Conservation (phyloP, 2,888 invertebrate species). For the Troides helena region DNA sequence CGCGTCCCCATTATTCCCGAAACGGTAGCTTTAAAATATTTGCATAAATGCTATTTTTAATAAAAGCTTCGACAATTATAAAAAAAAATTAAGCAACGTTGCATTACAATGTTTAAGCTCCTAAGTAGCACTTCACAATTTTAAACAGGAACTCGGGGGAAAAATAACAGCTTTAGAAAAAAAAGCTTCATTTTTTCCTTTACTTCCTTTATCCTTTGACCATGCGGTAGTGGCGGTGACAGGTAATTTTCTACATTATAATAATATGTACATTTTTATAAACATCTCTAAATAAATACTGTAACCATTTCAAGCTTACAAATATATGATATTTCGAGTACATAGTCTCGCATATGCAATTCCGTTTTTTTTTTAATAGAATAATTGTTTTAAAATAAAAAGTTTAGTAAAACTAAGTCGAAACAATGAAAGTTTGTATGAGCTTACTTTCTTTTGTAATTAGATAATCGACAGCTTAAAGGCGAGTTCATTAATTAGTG, state of each 20-base stretch:
- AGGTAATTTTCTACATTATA: constrained; percentile 68
- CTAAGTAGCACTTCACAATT: constrained; percentile 26
- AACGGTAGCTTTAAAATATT: background rate
- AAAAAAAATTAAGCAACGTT: constrained; percentile 1
- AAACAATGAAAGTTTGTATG: no score
- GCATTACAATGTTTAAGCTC: constrained; percentile 24
- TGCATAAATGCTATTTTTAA: background rate
- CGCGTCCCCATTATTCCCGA: background rate
- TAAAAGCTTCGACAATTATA: background rate
- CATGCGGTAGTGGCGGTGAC: constrained; percentile 60
- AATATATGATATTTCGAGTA: background rate
- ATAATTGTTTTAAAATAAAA: no score
- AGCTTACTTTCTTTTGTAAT: no score
- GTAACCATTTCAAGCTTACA: constrained; percentile 10
- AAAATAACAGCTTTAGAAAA: constrained; percentile 23
- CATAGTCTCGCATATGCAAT: no score
- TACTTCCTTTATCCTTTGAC: constrained; percentile 60
- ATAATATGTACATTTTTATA: constrained; percentile 44
- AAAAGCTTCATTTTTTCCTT: constrained; percentile 37
- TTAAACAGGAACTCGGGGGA: constrained; percentile 21
- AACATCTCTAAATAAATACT: constrained; percentile 29
- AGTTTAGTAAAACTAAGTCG: no score
- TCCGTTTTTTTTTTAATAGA: no score
- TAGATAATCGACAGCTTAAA: no score
- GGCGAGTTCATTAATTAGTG: no score